These are phyloP conservation scores for Hippoglossus stenolepis DNA, from an alignment of 2,113 vertebrate genomes.

Conservation along the genomic window DNA sequence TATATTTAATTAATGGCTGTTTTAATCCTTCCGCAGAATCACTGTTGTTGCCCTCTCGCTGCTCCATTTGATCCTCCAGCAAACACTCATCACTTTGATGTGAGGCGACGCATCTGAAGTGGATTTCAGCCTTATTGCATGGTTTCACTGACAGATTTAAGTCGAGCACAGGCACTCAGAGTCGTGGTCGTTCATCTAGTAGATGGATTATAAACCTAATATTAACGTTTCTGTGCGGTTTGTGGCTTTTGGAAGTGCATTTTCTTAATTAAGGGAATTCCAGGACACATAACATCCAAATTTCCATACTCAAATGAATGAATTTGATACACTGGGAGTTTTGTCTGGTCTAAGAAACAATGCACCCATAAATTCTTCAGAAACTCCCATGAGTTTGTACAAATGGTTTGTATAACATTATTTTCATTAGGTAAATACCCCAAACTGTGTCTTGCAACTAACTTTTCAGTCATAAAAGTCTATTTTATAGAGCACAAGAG, in stretches of 20 bases:
- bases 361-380: constrained; percentile 25
- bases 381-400: constrained; percentile 20
- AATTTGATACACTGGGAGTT: constrained; percentile 7
- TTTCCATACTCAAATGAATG: constrained; percentile 1
- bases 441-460: constrained; percentile 44
- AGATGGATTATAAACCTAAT: constrained; percentile 52
- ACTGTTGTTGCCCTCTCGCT: constrained; percentile 68
- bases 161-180: constrained; percentile 30
- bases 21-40: constrained; percentile 70
- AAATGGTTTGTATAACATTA: constrained; percentile 37
- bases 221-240: constrained; percentile 34
- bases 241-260: constrained; percentile 36
- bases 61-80: constrained; percentile 71
- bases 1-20: constrained; percentile 78
- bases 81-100: constrained; percentile 76
- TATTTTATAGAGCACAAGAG: constrained; percentile 61
- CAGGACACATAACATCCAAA: not conserved
- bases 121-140: constrained; percentile 71
- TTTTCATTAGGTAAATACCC: constrained; percentile 54
- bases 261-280: constrained; percentile 32
- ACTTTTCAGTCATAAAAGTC: constrained; percentile 55
- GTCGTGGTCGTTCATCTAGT: constrained; percentile 26
- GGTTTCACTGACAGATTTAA: constrained; percentile 61
- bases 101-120: constrained; percentile 62
- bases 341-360: constrained; percentile 38